Evolutionary conservation across 64 coral and sea anemone species (phyloP).

Genomic region (Anthopleura sola): DNA sequence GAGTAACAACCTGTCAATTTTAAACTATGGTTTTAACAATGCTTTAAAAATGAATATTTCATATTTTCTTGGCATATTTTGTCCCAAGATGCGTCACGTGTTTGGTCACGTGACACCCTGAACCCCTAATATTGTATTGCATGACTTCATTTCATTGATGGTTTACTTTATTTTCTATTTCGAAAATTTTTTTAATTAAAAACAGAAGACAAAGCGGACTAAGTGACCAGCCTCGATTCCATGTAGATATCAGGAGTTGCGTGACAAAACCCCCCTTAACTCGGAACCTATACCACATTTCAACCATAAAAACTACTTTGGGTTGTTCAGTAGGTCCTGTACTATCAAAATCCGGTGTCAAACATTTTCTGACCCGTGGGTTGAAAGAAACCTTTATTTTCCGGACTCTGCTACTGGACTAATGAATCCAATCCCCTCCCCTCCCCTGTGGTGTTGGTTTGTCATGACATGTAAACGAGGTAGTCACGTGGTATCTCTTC

Average conservation of each 20-base stretch:
- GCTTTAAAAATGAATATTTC: not conserved
- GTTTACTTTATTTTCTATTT: too few relatives aligned
- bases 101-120: not conserved
- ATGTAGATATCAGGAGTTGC: not conserved
- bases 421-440: too few relatives aligned
- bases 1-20: not conserved
- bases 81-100: not conserved
- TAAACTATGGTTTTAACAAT: not conserved
- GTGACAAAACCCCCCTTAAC: too few relatives aligned
- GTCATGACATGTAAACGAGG: too few relatives aligned
- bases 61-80: not conserved
- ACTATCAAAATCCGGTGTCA: constrained; percentile 29
- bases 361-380: constrained; percentile 22
- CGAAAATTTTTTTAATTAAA: not conserved
- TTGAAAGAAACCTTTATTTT: constrained; percentile 35
- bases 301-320: not conserved
- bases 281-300: too few relatives aligned
- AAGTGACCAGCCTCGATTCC: not conserved
- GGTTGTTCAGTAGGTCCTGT: constrained; percentile 4
- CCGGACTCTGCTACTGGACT: constrained; percentile 16
- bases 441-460: too few relatives aligned
- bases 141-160: not conserved
- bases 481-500: too few relatives aligned
- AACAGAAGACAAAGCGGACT: not conserved
- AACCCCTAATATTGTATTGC: not conserved